Evolutionary conservation across 2,797 vertebrate species (phyloP).

Genomic region (Molossus molossus): DNA sequence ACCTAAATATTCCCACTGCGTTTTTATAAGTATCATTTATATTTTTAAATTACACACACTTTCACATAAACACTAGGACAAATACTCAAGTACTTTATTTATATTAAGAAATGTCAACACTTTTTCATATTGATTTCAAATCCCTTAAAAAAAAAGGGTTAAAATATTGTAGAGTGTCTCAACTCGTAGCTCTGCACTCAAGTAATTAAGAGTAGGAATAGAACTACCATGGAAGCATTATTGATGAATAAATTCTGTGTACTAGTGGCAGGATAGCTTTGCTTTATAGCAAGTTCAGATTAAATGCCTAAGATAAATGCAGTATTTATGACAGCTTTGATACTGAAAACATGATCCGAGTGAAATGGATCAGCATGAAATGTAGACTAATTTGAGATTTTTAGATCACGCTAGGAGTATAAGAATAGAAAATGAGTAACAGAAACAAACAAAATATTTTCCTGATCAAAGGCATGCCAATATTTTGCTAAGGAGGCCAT

Average conservation of each 20-base stretch:
- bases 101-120: not conserved
- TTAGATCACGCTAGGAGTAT: not conserved
- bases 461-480: not conserved
- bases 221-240: not conserved
- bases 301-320: not conserved
- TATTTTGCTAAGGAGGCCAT: not conserved
- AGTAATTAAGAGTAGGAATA: not conserved
- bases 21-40: not conserved
- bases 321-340: not conserved
- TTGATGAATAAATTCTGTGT: not conserved
- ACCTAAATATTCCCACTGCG: not conserved
- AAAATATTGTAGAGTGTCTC: not conserved
- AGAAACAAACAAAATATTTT: not conserved
- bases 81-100: not conserved
- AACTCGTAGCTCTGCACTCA: not conserved
- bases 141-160: not conserved
- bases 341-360: not conserved
- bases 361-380: not conserved
- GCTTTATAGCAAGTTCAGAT: not conserved
- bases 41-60: not conserved
- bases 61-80: not conserved
- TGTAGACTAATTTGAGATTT: not conserved
- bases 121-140: not conserved
- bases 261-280: not conserved
- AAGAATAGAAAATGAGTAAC: not conserved